These are phyloP conservation scores for Ochotona princeps DNA, from an alignment of 2,113 vertebrate species.

Conservation along the genomic window DNA sequence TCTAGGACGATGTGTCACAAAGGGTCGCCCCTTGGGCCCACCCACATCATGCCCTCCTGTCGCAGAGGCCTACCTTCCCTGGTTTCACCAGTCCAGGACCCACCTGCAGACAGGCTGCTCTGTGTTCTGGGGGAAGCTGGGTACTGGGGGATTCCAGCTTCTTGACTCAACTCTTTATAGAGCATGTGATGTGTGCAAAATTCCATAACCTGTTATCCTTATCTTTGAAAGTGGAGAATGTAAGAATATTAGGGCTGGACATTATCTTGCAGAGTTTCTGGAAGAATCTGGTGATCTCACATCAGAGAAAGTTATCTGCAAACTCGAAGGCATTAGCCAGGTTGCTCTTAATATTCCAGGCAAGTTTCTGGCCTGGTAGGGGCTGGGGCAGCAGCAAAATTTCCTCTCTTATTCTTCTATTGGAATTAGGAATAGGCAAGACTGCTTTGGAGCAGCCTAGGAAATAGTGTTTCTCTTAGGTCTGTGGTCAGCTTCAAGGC, in stretches of 20 bases:
- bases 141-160: neutral
- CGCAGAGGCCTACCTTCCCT: no score
- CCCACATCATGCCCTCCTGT: neutral
- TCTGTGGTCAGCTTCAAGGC: neutral
- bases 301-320: neutral
- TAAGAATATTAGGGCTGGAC: neutral
- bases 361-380: conserved; percentile 35
- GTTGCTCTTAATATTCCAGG: conserved; percentile 9
- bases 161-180: neutral
- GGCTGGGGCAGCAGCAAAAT: conserved; percentile 16
- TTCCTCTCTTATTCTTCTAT: neutral
- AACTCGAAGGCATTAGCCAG: neutral
- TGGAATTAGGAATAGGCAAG: conserved; percentile 42
- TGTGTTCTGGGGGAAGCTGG: neutral
- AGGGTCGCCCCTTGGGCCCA: neutral
- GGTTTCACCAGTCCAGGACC: neutral
- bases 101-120: neutral
- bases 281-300: conserved; percentile 8
- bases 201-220: neutral
- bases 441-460: neutral
- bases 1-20: no score
- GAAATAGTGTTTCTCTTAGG: neutral
- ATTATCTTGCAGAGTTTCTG: neutral
- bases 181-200: neutral
- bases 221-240: neutral